phyloP scores from a whole-genome alignment of 1,140 invertebrate species.

The Drosophila serrata region DNA sequence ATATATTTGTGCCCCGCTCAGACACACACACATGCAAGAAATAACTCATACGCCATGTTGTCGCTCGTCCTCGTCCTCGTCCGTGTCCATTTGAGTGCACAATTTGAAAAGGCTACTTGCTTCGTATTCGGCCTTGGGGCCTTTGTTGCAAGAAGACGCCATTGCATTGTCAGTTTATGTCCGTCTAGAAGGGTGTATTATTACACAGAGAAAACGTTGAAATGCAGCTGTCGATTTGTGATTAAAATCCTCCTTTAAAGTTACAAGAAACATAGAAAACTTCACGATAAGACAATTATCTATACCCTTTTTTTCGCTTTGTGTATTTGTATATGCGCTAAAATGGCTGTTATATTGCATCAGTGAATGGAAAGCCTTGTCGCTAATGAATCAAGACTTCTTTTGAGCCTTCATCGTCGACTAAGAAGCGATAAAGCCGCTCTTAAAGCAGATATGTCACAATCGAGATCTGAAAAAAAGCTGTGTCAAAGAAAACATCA shows the following conservation, averaged over 20 bases:
- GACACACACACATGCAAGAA: slow-evolving; percentile 26
- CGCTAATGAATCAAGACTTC: slow-evolving; percentile 17
- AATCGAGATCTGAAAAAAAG: slow-evolving; percentile 1
- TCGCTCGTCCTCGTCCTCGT: slow-evolving; percentile 62
- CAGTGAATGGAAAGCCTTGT: slow-evolving; percentile 26
- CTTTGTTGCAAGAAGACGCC: slow-evolving; percentile 25
- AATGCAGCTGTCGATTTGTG: neutral
- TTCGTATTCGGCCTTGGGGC: slow-evolving; percentile 62
- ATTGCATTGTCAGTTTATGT: slow-evolving; percentile 56
- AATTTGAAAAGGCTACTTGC: slow-evolving; percentile 79
- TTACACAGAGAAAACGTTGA: neutral
- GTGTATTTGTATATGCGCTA: slow-evolving; percentile 33
- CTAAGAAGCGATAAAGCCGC: slow-evolving; percentile 1
- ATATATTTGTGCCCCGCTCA: slow-evolving; percentile 38
- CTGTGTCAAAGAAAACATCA: slow-evolving; percentile 1
- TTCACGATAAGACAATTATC: no score
- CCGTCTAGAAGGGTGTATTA: slow-evolving; percentile 1
- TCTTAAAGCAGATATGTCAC: slow-evolving; percentile 3
- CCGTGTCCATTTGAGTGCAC: slow-evolving; percentile 77
- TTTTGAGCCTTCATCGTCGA: slow-evolving; percentile 2
- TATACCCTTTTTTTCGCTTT: neutral
- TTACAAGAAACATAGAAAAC: no score
- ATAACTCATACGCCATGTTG: slow-evolving; percentile 64
- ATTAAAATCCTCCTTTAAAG: neutral
- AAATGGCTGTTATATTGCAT: slow-evolving; percentile 51